These are phyloP conservation scores for Cydia amplana DNA, from an alignment of 1,140 invertebrate genomes.

Conservation along the genomic window DNA sequence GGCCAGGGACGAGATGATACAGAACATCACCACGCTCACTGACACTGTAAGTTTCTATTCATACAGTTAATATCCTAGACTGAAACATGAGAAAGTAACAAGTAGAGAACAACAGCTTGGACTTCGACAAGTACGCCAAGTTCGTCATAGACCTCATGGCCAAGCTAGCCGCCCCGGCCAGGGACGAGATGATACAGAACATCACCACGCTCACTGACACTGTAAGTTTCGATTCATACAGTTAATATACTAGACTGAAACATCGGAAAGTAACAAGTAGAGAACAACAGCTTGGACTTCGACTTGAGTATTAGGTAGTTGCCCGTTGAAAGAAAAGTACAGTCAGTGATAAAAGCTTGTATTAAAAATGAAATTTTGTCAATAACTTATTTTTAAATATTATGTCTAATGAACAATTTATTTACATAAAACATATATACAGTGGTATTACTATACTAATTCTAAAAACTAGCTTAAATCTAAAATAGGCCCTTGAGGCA, in stretches of 20 bases:
- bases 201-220: conserved; percentile 84
- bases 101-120: conserved; percentile 89
- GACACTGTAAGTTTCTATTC: conserved; percentile 82
- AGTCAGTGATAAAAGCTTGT: no score
- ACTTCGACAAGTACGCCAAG: conserved; percentile 90
- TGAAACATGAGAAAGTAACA: conserved; percentile 87
- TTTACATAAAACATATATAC: no score
- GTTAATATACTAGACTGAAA: no score
- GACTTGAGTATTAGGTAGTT: conserved; percentile 45
- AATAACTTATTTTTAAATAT: no score
- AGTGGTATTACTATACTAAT: no score
- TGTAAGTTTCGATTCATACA: conserved; percentile 76
- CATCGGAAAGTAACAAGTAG: conserved; percentile 91
- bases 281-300: conserved; percentile 91
- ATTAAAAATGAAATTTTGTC: no score
- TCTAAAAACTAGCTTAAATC: no score
- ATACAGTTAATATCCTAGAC: no score
- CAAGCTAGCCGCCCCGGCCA: conserved; percentile 94
- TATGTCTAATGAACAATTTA: no score
- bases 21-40: conserved; percentile 82
- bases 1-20: conserved; percentile 92
- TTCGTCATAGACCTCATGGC: conserved; percentile 94
- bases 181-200: conserved; percentile 91
- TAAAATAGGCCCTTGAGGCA: no score
- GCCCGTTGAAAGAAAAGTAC: no score